Percentiles rank a stretch among this genome's conserved stretches.
These are phyloP conservation scores for Entosphenus tridentatus DNA, from an alignment of 2,113 vertebrate genomes.

Conservation along the genomic window DNA sequence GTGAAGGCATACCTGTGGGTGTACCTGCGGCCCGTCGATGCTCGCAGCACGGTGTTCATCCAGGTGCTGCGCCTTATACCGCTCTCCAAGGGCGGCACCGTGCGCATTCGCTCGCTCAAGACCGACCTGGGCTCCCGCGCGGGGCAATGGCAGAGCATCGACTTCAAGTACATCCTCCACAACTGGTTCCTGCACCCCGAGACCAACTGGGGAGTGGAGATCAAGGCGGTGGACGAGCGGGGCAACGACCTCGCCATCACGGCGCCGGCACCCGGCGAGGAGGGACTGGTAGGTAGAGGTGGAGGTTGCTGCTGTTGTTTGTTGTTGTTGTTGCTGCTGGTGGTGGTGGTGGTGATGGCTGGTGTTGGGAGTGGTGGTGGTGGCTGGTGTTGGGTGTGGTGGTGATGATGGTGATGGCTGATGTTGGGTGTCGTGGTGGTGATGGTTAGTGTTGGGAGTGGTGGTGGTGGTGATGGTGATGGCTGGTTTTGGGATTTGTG, in stretches of 20 bases:
- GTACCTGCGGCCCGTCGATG: conserved; percentile 69
- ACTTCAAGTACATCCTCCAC: conserved; percentile 94
- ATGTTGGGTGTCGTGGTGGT: no score
- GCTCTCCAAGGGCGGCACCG: conserved; percentile 60
- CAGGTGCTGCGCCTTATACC: conserved; percentile 88
- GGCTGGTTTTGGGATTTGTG: no score
- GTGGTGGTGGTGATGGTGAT: no score
- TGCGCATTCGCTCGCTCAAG: conserved; percentile 83
- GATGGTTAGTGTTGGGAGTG: no score
- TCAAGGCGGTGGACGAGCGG: conserved; percentile 85
- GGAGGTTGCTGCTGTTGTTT: no score
- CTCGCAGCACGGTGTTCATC: conserved; percentile 77
- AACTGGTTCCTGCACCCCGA: conserved; percentile 98
- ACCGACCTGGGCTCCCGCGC: conserved; percentile 69
- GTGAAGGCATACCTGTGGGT: conserved; percentile 95
- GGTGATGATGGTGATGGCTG: no score
- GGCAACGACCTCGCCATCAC: conserved; percentile 89
- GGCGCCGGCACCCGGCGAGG: conserved; percentile 67
- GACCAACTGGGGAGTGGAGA: conserved; percentile 96
- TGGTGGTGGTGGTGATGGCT: no score
- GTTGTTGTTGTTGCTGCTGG: no score
- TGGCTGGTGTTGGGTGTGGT: no score
- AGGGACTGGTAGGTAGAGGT: conserved; percentile 53
- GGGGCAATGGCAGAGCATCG: conserved; percentile 95
- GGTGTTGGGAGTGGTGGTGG: no score